Evolutionary conservation across 2,888 invertebrate genomes (phyloP), one percentile per base, ranked within the genome.

Genomic region (Acleris laterana): DNA sequence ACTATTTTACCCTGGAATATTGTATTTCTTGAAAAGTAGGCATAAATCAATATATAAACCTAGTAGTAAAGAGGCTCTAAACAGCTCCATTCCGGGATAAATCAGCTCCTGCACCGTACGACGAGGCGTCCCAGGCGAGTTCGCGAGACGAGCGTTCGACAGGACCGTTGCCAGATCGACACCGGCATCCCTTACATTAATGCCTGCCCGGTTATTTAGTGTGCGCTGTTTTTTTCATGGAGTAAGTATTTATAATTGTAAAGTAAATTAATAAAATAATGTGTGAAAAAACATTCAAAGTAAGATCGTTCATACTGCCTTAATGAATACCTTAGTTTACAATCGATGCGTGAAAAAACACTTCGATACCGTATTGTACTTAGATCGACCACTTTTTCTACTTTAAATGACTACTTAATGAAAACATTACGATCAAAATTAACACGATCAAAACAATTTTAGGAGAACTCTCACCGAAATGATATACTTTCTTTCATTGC

Each of bases 111-210:
- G 4, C 16, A 78, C 74, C 68, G n/a, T 65, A 77, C 78, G 65
- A 58, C 73, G 74, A 77, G 80, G 63, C 61, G 17, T 66, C 72
- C 57, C 59, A 71, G 69, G 75, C 72, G 76, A 68, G 75, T 69
- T 73, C 74, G 70, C 74, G 79, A 85, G 89, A 88, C 85, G 88
- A 87, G 82, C 79, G 77, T 87, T 88, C 89, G 89, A 89, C 89
- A 88, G 84, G 76, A 78, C 80, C 79, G 84, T 84, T 82, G 78
- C 79, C 78, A 79, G 80, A 84, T 84, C 84, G 81, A 83, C 86
- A 77, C 77, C 76, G 83, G 81, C 80, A 82, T 82, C 75, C 77
- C 70, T 76, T 77, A 75, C 69, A 72, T 74, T 78, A 82, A 69
- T 71, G 67, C 49, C 9, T 50, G 5, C 22, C n/a, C 57, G 9